Base-by-base conservation (phyloP, 2,888 invertebrate species). In the Lithosia quadra region DNA sequence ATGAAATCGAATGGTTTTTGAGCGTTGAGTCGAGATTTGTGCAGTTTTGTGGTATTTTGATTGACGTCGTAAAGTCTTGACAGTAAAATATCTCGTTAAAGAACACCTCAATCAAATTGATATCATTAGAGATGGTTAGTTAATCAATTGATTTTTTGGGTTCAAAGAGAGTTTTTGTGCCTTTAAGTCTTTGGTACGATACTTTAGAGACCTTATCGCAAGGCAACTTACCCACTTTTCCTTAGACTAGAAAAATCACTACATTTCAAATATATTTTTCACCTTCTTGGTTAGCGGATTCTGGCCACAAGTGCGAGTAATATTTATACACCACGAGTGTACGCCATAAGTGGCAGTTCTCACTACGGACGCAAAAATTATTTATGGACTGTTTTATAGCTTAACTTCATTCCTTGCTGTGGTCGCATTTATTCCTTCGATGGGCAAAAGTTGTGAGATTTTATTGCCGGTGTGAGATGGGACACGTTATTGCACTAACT, bases 391-490 rank as follows among this genome's bases (percentile, higher is more conserved):
- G 88, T 91, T 95, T 95, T 95, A 95, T 95, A 92, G 93, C 92
- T 88, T 89, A 95, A 95, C 93, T 95, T 94, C 93, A 94, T 92
- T 92, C 94, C 90, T 89, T 91, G 90, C 92, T 92, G 95, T 88
- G 94, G 95, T 93, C 87, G 92, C 91, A 91, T 92, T 93, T 94
- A 94, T 94, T 92, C 92, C 87, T 92, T 90, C 89, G 89, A 91
- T 90, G 91, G 86, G 92, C 90, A 93, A 94, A 94, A 94, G 92
- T 95, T 94, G 91, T 77, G 86, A 89, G 92, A 87, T 91, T 94
- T 94, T 94, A 94, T 94, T 91, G 86, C 92, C 93, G 91, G 93
- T 93, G 93, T 91, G 94, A 93, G 92, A 92, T 93, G 93, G 93
- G 92, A 92, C 89, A 88, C 92, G 93, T 93, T 94, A 94, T 94